A percentile compares a stretch with the other conserved stretches of the same genome.
phyloP scores from a whole-genome alignment of 1,140 invertebrate species.

The Hylyphantes graminicola region DNA sequence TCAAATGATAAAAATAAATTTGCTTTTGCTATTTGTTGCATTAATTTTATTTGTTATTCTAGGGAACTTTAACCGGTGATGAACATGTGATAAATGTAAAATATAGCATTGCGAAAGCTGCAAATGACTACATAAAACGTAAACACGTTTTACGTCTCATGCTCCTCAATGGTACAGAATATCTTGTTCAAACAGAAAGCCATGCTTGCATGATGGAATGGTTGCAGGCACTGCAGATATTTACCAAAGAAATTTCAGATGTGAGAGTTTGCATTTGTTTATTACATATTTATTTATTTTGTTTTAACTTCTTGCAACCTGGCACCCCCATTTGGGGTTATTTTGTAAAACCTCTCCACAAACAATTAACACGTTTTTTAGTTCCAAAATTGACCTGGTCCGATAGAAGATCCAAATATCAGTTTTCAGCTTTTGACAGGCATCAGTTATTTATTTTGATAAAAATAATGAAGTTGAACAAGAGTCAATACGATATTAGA shows the following conservation, averaged over 20 bases:
- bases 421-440: too few relatives aligned
- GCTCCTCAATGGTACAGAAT: slow-evolving; percentile 74
- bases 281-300: background rate
- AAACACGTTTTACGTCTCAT: slow-evolving; percentile 84
- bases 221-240: slow-evolving; percentile 75
- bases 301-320: too few relatives aligned
- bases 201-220: slow-evolving; percentile 80
- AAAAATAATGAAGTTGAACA: too few relatives aligned
- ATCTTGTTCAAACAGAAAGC: slow-evolving; percentile 82
- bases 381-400: too few relatives aligned
- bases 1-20: too few relatives aligned
- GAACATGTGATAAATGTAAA: slow-evolving; percentile 56
- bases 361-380: too few relatives aligned
- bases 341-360: too few relatives aligned
- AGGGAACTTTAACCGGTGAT: slow-evolving; percentile 55
- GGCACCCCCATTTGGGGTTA: too few relatives aligned
- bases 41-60: background rate
- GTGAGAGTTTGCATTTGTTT: slow-evolving; percentile 8
- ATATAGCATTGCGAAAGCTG: slow-evolving; percentile 67
- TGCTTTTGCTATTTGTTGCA: background rate
- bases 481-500: too few relatives aligned
- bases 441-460: too few relatives aligned
- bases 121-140: slow-evolving; percentile 88
- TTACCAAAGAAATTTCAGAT: slow-evolving; percentile 35
- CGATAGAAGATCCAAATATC: too few relatives aligned